Conservation (phyloP, 2,888 invertebrate genomes). For the Oxytorus armatus region DNA sequence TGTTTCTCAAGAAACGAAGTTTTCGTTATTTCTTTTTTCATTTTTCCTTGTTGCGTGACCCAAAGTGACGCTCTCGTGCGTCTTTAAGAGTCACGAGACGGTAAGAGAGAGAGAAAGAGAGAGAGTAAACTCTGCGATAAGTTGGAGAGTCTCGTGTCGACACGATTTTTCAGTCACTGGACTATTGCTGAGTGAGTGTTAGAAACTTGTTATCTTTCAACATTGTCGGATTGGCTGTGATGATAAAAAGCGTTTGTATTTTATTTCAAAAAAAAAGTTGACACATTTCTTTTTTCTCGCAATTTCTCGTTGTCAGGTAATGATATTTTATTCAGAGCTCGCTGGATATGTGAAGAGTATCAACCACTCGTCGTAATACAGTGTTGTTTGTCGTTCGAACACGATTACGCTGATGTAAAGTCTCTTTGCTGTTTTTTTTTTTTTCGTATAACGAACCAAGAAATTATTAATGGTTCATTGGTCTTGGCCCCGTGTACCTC, state of each 20-base stretch:
- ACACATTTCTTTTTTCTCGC: too few species aligned
- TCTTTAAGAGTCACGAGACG: conserved; percentile 48
- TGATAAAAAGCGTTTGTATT: conserved; percentile 7
- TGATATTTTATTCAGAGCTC: conserved; percentile 47
- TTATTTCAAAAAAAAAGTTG: too few species aligned
- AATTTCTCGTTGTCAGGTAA: conserved; percentile 29
- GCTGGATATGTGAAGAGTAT: background rate
- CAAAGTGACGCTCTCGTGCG: conserved; percentile 33
- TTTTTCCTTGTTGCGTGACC: conserved; percentile 54
- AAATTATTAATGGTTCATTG: conserved; percentile 64
- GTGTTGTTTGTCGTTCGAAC: conserved; percentile 27
- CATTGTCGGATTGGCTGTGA: conserved; percentile 36
- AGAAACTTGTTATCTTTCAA: conserved; percentile 34
- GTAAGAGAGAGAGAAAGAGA: background rate
- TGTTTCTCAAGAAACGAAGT: background rate
- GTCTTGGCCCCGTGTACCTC: conserved; percentile 42
- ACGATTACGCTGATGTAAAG: background rate
- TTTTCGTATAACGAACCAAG: conserved; percentile 22
- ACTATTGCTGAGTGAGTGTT: conserved; percentile 22
- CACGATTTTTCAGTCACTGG: conserved; percentile 17
- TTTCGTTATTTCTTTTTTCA: conserved; percentile 1
- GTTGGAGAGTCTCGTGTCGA: conserved; percentile 35
- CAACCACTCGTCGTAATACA: conserved; percentile 1
- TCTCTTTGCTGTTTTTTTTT: background rate
- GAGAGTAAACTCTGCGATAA: conserved; percentile 53